Evolutionary conservation across 2,113 vertebrate species (phyloP).

Genomic region (Chaetorhynchus papuensis): DNA sequence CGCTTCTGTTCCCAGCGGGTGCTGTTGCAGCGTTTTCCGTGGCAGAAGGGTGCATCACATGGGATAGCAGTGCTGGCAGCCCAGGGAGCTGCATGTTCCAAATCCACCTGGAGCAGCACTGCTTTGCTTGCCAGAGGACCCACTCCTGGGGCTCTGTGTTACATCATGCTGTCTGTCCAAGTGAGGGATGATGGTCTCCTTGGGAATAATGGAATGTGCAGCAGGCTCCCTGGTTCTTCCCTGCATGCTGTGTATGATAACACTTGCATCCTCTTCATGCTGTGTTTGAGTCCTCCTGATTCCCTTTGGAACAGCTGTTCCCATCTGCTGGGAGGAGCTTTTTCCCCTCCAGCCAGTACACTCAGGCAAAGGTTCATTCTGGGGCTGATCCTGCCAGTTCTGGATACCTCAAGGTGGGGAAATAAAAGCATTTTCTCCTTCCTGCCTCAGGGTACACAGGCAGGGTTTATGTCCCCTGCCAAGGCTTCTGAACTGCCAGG

Average conservation of each 20-base stretch:
- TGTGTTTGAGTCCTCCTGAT: background rate
- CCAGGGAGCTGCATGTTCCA: background rate
- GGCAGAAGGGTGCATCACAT: background rate
- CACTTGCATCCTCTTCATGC: background rate
- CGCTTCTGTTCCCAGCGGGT: fast-evolving
- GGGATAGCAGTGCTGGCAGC: background rate
- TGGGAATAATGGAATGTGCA: background rate
- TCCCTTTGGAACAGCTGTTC: background rate
- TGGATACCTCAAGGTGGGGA: background rate
- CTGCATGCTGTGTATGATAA: background rate
- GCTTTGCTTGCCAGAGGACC: background rate
- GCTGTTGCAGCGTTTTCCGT: background rate
- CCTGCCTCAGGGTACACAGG: background rate
- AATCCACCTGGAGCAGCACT: background rate
- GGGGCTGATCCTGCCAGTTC: background rate
- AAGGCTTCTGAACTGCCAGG: background rate
- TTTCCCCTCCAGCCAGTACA: background rate
- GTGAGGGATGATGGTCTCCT: background rate
- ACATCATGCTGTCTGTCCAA: fast-evolving
- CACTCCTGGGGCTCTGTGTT: background rate
- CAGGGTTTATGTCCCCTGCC: background rate
- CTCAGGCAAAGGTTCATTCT: background rate
- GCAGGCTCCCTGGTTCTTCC: background rate
- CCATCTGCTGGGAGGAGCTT: background rate
- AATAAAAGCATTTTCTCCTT: background rate